Percentiles rank a stretch among this genome's conserved stretches.
phyloP scores from a whole-genome alignment of 2,888 invertebrate species.

The Acrobasis repandana region DNA sequence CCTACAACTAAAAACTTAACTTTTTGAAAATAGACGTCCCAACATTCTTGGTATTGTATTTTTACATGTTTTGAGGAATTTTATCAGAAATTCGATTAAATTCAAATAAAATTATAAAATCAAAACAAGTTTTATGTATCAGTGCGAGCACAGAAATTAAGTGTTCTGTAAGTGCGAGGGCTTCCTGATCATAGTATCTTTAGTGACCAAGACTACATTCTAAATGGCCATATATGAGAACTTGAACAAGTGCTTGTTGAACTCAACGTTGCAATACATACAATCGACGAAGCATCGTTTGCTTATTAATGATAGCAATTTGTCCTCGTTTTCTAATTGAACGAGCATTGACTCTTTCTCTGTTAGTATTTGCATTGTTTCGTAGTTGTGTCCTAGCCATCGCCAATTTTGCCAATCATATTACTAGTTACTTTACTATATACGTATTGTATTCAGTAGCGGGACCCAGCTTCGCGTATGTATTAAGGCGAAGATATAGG shows the following conservation, averaged over 20 bases:
- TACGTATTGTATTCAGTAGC: too few relatives aligned
- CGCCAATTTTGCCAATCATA: background rate
- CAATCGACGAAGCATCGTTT: constrained; percentile 40
- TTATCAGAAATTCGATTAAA: constrained; percentile 1
- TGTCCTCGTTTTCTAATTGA: constrained; percentile 43
- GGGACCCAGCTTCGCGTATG: too few relatives aligned
- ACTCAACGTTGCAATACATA: constrained; percentile 26
- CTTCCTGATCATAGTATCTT: background rate
- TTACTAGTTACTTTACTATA: too few relatives aligned
- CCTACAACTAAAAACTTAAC: too few relatives aligned
- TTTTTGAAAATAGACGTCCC: too few relatives aligned
- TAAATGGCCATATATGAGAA: background rate
- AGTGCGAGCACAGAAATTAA: too few relatives aligned
- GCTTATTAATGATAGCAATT: constrained; percentile 34
- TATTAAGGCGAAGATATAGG: too few relatives aligned
- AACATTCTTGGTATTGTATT: too few relatives aligned
- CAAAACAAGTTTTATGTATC: constrained; percentile 11
- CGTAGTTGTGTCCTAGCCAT: background rate
- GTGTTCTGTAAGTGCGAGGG: too few relatives aligned
- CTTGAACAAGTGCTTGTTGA: constrained; percentile 26
- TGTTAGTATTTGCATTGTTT: background rate
- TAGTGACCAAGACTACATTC: background rate
- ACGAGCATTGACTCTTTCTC: constrained; percentile 45
- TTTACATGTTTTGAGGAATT: constrained; percentile 8
- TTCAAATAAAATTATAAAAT: too few relatives aligned